These are phyloP conservation scores for Periplaneta americana DNA, from an alignment of 1,140 invertebrate species.

Conservation along the genomic window DNA sequence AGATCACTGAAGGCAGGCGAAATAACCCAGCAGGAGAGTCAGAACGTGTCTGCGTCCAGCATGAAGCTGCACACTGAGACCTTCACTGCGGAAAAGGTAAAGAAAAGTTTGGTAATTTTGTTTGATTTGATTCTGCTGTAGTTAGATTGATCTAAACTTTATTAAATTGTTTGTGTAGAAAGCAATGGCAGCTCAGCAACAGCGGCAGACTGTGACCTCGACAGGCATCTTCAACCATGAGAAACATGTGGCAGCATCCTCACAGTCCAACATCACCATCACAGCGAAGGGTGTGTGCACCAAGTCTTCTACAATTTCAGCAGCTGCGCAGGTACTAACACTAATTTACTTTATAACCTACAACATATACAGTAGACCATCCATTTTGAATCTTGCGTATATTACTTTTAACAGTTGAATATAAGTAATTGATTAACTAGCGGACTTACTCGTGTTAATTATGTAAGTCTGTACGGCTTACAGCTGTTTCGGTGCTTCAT, in stretches of 20 bases:
- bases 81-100: slow-evolving; percentile 73
- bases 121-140: too few species aligned
- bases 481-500: too few species aligned
- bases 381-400: too few species aligned
- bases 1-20: slow-evolving; percentile 75
- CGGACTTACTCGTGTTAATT: too few species aligned
- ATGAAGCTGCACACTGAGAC: slow-evolving; percentile 80
- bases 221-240: slow-evolving; percentile 74
- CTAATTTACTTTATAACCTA: too few species aligned
- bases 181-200: slow-evolving; percentile 76
- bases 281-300: slow-evolving; percentile 65
- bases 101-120: too few species aligned
- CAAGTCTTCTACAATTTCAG: slow-evolving; percentile 57
- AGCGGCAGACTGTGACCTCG: slow-evolving; percentile 72
- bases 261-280: slow-evolving; percentile 70
- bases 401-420: too few species aligned
- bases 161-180: too few species aligned
- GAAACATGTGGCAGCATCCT: slow-evolving; percentile 60
- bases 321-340: slow-evolving; percentile 31
- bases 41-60: slow-evolving; percentile 66
- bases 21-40: slow-evolving; percentile 74
- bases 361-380: too few species aligned
- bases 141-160: too few species aligned
- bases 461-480: too few species aligned
- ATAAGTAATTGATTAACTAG: too few species aligned